Conservation (phyloP, 2,113 vertebrate species). For the Apus apus region DNA sequence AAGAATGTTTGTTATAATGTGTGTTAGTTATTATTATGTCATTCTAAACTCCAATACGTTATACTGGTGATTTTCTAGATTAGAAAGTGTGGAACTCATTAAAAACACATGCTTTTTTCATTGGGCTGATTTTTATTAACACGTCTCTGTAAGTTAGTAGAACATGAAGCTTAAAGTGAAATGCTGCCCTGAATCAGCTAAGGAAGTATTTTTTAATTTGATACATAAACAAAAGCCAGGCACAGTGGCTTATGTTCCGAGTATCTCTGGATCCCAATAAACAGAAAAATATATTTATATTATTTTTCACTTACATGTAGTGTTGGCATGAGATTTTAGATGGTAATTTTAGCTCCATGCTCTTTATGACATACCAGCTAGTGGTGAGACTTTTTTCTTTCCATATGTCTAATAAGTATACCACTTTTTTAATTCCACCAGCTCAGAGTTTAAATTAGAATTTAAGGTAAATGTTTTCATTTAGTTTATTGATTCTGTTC, state of each 20-base stretch:
- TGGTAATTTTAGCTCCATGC: neutral
- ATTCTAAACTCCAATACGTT: neutral
- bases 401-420: neutral
- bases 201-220: neutral
- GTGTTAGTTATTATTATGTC: neutral
- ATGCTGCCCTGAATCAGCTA: neutral
- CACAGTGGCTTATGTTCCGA: neutral
- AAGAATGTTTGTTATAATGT: neutral
- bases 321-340: neutral
- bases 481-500: conserved; percentile 41
- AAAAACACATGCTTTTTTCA: neutral
- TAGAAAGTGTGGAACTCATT: neutral
- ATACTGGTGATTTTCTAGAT: neutral
- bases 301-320: neutral
- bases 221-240: neutral
- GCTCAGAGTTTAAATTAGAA: neutral
- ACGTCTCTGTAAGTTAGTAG: neutral
- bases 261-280: neutral
- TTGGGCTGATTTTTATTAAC: neutral
- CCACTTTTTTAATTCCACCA: neutral
- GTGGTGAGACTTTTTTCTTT: neutral
- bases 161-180: neutral
- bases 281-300: neutral
- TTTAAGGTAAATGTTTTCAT: conserved; percentile 44
- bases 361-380: neutral